A percentile compares a stretch with the other conserved stretches of the same genome.
phyloP scores from a whole-genome alignment of 2,888 invertebrate species.

The Halictus quadricinctus region DNA sequence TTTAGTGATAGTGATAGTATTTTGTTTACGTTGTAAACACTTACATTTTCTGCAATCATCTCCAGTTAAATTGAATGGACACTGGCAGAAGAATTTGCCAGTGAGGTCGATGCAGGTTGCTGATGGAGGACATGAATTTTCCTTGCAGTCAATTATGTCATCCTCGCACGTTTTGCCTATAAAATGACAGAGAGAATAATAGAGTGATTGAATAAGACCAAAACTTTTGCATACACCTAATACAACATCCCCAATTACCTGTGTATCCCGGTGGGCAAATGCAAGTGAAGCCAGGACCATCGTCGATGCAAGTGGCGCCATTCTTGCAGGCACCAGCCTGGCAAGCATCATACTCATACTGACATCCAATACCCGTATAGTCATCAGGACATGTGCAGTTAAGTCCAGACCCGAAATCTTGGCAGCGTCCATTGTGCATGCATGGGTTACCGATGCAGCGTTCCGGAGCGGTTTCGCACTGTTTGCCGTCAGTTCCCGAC shows the following conservation, averaged over 20 bases:
- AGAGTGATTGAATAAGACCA: neutral
- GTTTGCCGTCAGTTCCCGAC: constrained; percentile 97
- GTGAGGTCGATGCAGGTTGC: constrained; percentile 96
- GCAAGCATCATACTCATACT: constrained; percentile 96
- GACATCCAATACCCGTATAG: constrained; percentile 94
- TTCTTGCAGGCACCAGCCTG: constrained; percentile 95
- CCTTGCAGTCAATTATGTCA: constrained; percentile 95
- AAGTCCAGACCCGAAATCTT: constrained; percentile 96
- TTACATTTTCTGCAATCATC: constrained; percentile 97
- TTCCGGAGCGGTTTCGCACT: constrained; percentile 98
- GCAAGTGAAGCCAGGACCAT: constrained; percentile 93
- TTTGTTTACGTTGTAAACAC: constrained; percentile 67
- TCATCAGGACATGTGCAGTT: constrained; percentile 96
- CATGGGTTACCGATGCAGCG: constrained; percentile 95
- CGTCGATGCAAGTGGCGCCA: constrained; percentile 95
- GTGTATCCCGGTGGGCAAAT: constrained; percentile 91
- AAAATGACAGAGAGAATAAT: constrained; percentile 73
- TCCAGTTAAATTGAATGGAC: constrained; percentile 98
- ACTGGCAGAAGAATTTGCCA: constrained; percentile 96
- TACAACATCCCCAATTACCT: constrained; percentile 73
- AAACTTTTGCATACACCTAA: neutral
- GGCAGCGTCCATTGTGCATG: constrained; percentile 97
- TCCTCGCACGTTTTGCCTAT: constrained; percentile 93
- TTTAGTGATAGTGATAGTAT: neutral
- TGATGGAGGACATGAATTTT: constrained; percentile 96